Base-by-base conservation (phyloP, 2,113 vertebrate genomes). In the Tetraodon nigroviridis region DNA sequence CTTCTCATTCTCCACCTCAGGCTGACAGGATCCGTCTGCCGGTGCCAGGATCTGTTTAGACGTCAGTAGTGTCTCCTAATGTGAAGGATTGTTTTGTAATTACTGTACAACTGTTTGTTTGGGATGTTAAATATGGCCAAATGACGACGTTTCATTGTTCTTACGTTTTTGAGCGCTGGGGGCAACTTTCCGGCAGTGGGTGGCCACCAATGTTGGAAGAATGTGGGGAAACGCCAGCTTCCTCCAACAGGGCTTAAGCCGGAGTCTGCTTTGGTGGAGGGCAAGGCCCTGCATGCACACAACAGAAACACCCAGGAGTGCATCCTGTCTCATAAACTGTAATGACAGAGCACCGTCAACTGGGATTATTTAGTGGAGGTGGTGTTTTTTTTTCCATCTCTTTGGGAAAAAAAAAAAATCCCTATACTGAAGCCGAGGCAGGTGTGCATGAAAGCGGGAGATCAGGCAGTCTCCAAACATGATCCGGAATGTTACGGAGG, bases 271-370 rank as follows among this genome's bases (percentile, higher is more conserved):
- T 69, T 40, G 71, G 84, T 32, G 64, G 82, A 71, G 84, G 75
- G 76, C 81, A 79, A 74, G 73, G 76, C 76, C 42, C 6, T 67
- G 80, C 81, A 69, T 64, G 82, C 75, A 83, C 71, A 74, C 76
- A 83, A 85, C 67, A 68, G 64, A 80, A 77, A 78, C 81, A 76
- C 68, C 64, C 64, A 54, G 46, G 8, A 19, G n/a, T 21, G 55
- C 74, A 79, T 89, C 86, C 88, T 86, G 84, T 65, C 81, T 88
- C 86, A 82, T 89, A 86, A 87, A 85, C 67, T 74, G 59, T 86
- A 86, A 90, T 89, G 81, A 88, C 62, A 86, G 86, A 83, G 84
- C 59, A 32, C 61, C 67, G 68, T 76, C 73, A 79, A 84, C 81
- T 73, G 79, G 83, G 81, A 88, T 88, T 88, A 86, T 79, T 60